Evolutionary conservation across 2,113 vertebrate species (phyloP).

Genomic region (Montifringilla adamsi): DNA sequence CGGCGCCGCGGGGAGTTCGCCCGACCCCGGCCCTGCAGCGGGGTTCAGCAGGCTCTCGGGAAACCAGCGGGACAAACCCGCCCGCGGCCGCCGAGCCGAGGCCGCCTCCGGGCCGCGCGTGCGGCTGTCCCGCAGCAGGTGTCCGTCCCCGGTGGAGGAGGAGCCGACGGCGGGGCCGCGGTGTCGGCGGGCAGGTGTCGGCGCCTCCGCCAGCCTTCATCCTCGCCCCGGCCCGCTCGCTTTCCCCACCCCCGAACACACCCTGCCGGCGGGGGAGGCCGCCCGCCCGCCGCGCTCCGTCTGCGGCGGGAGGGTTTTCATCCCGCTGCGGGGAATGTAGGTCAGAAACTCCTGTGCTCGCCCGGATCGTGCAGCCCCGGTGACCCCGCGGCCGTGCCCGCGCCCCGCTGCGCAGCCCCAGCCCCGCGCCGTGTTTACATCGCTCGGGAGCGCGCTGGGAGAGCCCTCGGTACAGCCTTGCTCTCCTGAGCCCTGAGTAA

Average conservation of each 20-base stretch:
- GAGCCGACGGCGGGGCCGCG: background rate
- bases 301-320: background rate
- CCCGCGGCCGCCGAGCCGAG: background rate
- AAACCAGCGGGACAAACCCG: background rate
- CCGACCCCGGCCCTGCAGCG: no score
- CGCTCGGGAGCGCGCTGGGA: background rate
- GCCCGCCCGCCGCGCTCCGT: background rate
- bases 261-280: background rate
- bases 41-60: background rate
- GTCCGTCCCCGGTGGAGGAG: slow-evolving; percentile 3
- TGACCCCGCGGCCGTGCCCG: background rate
- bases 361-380: background rate
- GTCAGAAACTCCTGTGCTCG: background rate
- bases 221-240: background rate
- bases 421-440: slow-evolving; percentile 11
- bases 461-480: background rate
- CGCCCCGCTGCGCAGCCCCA: background rate
- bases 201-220: background rate
- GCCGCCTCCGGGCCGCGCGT: background rate
- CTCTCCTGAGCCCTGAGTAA: background rate
- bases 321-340: slow-evolving; percentile 21
- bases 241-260: slow-evolving; percentile 42
- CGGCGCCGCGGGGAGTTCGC: no score
- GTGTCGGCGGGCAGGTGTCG: slow-evolving; percentile 33
- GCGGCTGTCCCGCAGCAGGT: slow-evolving; percentile 32